Base-by-base conservation (phyloP, 2,888 invertebrate species). In the Gymnocheta viridis region DNA sequence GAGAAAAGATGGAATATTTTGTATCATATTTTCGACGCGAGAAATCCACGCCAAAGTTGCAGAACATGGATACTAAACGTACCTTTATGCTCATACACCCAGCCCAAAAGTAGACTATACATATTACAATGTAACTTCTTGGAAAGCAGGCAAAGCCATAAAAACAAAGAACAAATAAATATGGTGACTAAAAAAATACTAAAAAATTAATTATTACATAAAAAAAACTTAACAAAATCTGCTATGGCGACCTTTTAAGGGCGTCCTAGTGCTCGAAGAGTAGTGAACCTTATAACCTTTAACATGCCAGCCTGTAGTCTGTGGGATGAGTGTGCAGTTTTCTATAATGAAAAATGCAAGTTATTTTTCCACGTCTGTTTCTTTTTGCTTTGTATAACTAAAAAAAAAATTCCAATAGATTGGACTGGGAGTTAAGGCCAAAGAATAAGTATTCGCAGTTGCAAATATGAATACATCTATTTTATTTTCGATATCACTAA, bases 301-400 rank as follows among this genome's bases (percentile, higher is more conserved):
- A 35, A 56, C 27, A 38, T 22, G 9, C n/a, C n/a, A n/a, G n/a
- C n/a, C n/a, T n/a, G n/a, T 2, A 12, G n/a, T 56, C 35, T 14
- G 9, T 27, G 35, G 22, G 60, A 78, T 78, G 78, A 78, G 44
- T 82, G 73, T 78, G 82, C 78, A 82, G 62, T 62, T 78, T 73
- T 51, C 35, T 27, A 44, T 76, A 38, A 51, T 41, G 58, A 27
- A 66, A 77, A 82, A 82, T 77, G 77, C 77, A 77, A 38, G 32
- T 19, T 29, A 77, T 58, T 41, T 72, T 62, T 54, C 29, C 17
- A 14, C 10, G 2, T 12, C 10, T n/a, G 2, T 44, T 58, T 22
- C 3, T 27, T 12, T 44, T 4, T 60, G 32, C 6, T 44, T 4
- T 60, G 32, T 32, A 35, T 6, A 47, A 29, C 27, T 27, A 35